phyloP scores from a whole-genome alignment of 2,113 vertebrate genomes.

The Brienomyrus brachyistius region DNA sequence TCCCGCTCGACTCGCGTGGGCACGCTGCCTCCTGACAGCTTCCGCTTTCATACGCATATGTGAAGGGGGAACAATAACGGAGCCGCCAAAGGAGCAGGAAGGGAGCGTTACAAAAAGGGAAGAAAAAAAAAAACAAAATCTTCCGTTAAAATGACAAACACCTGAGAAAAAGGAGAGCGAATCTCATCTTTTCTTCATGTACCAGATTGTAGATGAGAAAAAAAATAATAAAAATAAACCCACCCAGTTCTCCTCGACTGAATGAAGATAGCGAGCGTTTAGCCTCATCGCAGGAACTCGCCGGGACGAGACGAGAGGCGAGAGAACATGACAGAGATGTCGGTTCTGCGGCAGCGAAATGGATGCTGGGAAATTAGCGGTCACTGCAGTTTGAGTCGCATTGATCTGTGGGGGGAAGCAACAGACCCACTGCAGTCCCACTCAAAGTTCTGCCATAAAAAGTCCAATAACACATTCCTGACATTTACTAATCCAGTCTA shows the following conservation, averaged over 20 bases:
- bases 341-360: not conserved
- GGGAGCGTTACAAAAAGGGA: not conserved
- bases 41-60: not conserved
- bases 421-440: not conserved
- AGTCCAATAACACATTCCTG: not conserved
- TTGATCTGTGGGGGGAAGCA: not conserved
- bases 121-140: not conserved
- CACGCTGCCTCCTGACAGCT: not conserved
- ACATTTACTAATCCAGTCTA: slow-evolving; percentile 51
- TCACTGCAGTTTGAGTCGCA: not conserved
- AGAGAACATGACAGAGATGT: not conserved
- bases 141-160: not conserved
- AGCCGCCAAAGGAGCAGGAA: not conserved
- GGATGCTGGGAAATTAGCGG: not conserved
- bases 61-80: not conserved
- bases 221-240: not conserved
- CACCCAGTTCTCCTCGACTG: not conserved
- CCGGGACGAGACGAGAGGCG: not conserved
- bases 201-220: not conserved
- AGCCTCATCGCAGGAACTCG: not conserved
- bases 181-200: not conserved
- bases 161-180: not conserved
- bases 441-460: not conserved
- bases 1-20: not conserved
- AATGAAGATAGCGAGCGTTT: not conserved